phyloP scores from a whole-genome alignment of 2,797 vertebrate species.

The Poecilia picta region DNA sequence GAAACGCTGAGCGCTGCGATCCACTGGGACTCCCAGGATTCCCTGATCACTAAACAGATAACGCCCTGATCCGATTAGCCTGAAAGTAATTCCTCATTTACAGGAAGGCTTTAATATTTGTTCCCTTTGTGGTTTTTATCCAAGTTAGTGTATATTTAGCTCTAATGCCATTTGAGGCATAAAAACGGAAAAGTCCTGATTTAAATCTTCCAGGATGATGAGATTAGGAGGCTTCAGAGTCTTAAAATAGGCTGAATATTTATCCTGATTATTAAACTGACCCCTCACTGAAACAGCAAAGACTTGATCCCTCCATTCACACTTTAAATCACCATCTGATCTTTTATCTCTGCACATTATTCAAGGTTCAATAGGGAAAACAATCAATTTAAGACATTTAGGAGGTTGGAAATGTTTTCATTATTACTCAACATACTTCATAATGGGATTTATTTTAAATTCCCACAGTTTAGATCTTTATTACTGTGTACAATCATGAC shows the following conservation, averaged over 20 bases:
- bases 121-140: neutral
- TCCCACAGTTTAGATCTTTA: neutral
- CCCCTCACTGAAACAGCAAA: neutral
- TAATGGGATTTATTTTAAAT: neutral
- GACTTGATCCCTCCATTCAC: neutral
- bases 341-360: neutral
- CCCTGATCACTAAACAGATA: neutral
- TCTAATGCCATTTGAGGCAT: neutral
- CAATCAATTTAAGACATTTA: neutral
- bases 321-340: neutral
- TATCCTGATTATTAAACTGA: neutral
- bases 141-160: neutral
- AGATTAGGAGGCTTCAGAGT: neutral
- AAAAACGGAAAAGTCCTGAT: neutral
- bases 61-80: neutral
- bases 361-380: neutral
- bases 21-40: neutral
- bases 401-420: neutral
- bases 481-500: neutral
- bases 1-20: neutral
- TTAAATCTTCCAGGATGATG: neutral
- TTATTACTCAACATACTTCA: neutral
- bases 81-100: neutral
- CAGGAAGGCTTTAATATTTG: neutral
- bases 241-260: neutral